Percentiles rank a stretch among this genome's conserved stretches.
These are phyloP conservation scores for Oophaga pumilio DNA, from an alignment of 2,113 vertebrate species.

Conservation along the genomic window DNA sequence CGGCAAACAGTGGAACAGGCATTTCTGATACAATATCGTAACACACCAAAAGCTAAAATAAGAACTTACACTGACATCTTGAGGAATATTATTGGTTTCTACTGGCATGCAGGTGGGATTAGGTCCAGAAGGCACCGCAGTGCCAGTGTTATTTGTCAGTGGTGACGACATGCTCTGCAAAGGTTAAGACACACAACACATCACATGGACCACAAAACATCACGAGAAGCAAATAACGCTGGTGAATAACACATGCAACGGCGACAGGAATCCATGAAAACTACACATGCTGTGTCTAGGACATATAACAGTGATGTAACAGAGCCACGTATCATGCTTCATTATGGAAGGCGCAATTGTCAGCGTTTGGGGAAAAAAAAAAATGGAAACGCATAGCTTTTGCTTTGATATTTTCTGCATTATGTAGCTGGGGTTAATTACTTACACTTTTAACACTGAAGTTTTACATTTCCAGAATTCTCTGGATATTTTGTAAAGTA, in stretches of 20 bases:
- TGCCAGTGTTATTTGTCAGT: constrained; percentile 82
- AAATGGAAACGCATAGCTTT: too few species aligned
- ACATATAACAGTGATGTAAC: background rate
- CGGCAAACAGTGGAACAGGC: background rate
- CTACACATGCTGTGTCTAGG: background rate
- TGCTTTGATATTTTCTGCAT: too few species aligned
- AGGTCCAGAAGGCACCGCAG: constrained; percentile 76
- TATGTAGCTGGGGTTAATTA: too few species aligned
- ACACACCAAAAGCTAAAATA: constrained; percentile 54
- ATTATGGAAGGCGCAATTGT: too few species aligned
- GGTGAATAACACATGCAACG: constrained; percentile 49
- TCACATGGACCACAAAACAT: constrained; percentile 64
- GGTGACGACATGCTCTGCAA: constrained; percentile 91
- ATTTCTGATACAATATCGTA: background rate
- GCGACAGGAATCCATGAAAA: constrained; percentile 52
- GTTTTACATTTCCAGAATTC: too few species aligned
- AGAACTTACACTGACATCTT: constrained; percentile 81
- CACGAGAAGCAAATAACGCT: constrained; percentile 57
- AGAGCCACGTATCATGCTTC: too few species aligned
- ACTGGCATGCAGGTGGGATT: constrained; percentile 71
- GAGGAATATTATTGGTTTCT: constrained; percentile 72
- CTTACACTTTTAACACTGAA: too few species aligned
- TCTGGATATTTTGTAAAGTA: too few species aligned
- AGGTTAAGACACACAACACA: constrained; percentile 82
- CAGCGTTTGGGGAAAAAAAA: too few species aligned